Base-by-base conservation (phyloP, 2,113 vertebrate species). In the Neomonachus schauinslandi region DNA sequence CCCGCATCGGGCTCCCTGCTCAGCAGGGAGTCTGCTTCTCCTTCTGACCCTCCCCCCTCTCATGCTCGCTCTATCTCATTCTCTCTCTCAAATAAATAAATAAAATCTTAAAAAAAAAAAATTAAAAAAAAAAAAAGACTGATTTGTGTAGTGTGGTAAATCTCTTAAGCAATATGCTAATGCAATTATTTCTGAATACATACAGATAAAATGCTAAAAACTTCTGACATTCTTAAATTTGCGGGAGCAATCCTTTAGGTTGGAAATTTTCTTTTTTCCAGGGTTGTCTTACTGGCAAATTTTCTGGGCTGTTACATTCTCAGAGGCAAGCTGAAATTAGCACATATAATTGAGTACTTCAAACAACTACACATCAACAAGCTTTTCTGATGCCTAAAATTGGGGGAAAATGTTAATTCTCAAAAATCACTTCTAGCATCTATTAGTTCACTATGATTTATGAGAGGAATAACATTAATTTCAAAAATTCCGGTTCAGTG, bases 161-260 rank as follows among this genome's bases (percentile, higher is more conserved):
- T 87, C 77, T 93, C 85, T 79, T 89, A 82, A 90, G 91, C 46
- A 89, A 79, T 72, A 87, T 72, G 51, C 12, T 92, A 79, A 90
- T 55, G 12, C 6, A 92, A 76, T 89, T 86, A 91, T 77, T 94
- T 93, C 91, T 95, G 57, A 95, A 77, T 94, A 93, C n/a, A 79
- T 28, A 90, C 63, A 81, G 39, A 69, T 36, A 96, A 96, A 89
- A 92, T 63, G 82, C 82, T 89, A 76, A 94, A 92, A 95, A 65
- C 39, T 83, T 71, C 57, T 81, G 39, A 93, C 18, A 46, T 67
- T 94, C 82, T 83, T 79, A 57, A 51, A 91, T 69, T 97, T 63
- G 39, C 46, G 13, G 26, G 53, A 80, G 89, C 76, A 89, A 36
- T 80, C n/a, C 31, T 61, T 81, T 57, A 67, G 82, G 39, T 57